These are phyloP conservation scores for Xiphophorus hellerii DNA, from an alignment of 2,113 vertebrate species.

Conservation along the genomic window DNA sequence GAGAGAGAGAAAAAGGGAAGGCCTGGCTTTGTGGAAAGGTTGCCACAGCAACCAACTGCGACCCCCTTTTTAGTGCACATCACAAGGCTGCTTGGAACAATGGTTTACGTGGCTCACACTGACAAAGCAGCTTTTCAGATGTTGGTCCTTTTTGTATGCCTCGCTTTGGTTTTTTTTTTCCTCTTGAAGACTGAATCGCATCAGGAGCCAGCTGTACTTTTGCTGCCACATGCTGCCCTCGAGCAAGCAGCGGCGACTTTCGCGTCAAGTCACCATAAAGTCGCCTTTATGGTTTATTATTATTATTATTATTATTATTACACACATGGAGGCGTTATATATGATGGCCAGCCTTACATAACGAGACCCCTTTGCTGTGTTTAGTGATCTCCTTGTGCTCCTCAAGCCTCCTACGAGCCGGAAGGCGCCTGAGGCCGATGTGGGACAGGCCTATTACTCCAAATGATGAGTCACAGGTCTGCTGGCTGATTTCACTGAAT, in stretches of 20 bases:
- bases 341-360: neutral
- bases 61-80: slow-evolving; percentile 56
- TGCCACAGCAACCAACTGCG: slow-evolving; percentile 63
- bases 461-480: slow-evolving; percentile 65
- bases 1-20: neutral
- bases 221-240: neutral
- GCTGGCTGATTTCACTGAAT: slow-evolving; percentile 40
- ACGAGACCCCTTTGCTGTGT: slow-evolving; percentile 12
- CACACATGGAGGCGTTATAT: slow-evolving; percentile 9
- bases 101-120: slow-evolving; percentile 38
- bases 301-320: neutral
- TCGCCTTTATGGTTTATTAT: neutral
- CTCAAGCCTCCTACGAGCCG: slow-evolving; percentile 17
- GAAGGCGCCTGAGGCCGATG: slow-evolving; percentile 28
- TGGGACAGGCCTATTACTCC: slow-evolving; percentile 40
- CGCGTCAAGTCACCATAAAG: neutral
- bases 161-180: neutral
- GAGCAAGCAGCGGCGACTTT: neutral
- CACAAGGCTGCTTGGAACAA: slow-evolving; percentile 58
- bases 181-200: slow-evolving; percentile 1
- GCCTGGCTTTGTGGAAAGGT: slow-evolving; percentile 62
- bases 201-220: neutral
- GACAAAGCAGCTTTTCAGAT: slow-evolving; percentile 8
- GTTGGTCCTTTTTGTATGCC: neutral
- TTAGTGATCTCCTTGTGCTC: slow-evolving; percentile 25